Evolutionary conservation across 2,888 invertebrate species (phyloP), one percentile per base, ranked within the genome.

Genomic region (Seladonia tumulorum): DNA sequence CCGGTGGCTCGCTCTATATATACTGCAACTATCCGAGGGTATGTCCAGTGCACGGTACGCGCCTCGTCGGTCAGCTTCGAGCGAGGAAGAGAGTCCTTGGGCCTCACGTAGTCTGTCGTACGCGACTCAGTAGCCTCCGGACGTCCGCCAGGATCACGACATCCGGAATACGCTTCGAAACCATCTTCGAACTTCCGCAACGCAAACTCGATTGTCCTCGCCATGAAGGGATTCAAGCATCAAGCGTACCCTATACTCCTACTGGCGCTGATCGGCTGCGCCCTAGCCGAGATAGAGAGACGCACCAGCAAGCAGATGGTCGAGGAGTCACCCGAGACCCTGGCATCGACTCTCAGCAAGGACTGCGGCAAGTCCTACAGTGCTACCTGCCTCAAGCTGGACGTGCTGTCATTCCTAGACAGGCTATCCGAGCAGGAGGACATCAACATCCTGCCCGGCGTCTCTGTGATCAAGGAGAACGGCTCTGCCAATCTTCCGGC

Each of bases 381-480:
- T 93, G 96, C 97, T 42, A 97, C 97, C 93, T 98, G 98, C 93
- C 95, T 98, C 63, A 98, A 98, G 93, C 95, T 98, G 86, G 98
- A 98, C 91, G 96, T 97, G 72, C 96, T 98, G 2, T 97, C 97
- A 7, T 97, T 98, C 92, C 96, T 98, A 87, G 98, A 98, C 93
- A 97, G 97, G 74, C 93, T 98, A 53, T 96, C 97, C 89, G 97
- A 97, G 92, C 96, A 96, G 88, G 96, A 97, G 90, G 97, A 97
- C 94, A 96, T 97, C 8, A 96, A 96, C 86, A 96, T 98, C 18
- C 93, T 97, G 14, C 97, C 98, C 0, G 98, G 98, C 86, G 96
- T 98, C 1, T 97, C 97, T 89, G 96, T 98, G 39, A 96, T 98
- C 63, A 97, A 97, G 87, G 97, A 97, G 42, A 96, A 96, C 25